Conservation (phyloP, 2,888 invertebrate species). For the Branchipolynoe longqiensis region DNA sequence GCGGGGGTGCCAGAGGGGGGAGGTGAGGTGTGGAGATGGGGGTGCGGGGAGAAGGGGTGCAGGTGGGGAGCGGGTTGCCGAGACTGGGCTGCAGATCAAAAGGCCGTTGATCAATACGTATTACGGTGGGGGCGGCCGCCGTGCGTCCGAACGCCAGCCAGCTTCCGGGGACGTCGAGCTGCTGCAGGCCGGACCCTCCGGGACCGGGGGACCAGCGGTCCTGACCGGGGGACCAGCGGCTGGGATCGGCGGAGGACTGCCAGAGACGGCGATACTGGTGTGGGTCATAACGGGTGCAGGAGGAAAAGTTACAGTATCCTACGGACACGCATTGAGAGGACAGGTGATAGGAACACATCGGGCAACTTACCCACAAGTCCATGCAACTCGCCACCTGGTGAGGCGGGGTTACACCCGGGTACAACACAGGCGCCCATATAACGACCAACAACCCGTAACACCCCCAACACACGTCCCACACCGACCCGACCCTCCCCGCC, state of each 20-base stretch:
- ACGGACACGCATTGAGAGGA: too few species aligned
- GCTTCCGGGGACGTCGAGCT: background rate
- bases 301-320: too few species aligned
- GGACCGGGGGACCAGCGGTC: background rate
- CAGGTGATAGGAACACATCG: too few species aligned
- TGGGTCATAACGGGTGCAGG: too few species aligned
- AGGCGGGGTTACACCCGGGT: background rate
- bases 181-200: background rate
- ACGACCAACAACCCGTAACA: too few species aligned
- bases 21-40: slow-evolving; percentile 5
- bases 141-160: background rate
- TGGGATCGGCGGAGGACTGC: too few species aligned
- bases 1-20: background rate
- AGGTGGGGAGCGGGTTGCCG: background rate
- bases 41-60: background rate
- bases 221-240: background rate
- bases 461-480: too few species aligned
- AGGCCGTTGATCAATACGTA: slow-evolving; percentile 55
- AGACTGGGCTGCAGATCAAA: slow-evolving; percentile 52
- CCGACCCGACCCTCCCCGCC: too few species aligned
- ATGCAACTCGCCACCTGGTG: too few species aligned
- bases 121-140: slow-evolving; percentile 27
- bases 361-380: too few species aligned
- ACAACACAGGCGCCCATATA: background rate
- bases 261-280: too few species aligned